These are phyloP conservation scores for Pseudopodoces humilis DNA, from an alignment of 2,113 vertebrate genomes.

Conservation along the genomic window DNA sequence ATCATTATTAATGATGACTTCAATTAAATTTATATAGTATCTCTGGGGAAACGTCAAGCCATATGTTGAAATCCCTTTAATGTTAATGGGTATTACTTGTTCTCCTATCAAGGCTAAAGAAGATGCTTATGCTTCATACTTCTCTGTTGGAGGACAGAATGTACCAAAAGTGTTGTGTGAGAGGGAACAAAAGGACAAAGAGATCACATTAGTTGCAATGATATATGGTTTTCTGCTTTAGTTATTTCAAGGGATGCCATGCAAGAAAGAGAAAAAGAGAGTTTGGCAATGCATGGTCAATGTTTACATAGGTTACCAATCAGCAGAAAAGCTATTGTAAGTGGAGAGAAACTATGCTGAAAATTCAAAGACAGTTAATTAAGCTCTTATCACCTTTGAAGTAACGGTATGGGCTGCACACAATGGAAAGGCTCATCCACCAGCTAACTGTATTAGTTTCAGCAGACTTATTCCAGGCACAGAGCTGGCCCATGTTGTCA, in stretches of 20 bases:
- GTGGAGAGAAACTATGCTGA: neutral
- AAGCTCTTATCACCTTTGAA: neutral
- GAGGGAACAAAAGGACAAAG: neutral
- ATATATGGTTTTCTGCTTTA: neutral
- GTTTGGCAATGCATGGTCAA: neutral
- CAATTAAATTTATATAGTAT: conserved; percentile 3
- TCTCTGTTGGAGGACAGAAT: neutral
- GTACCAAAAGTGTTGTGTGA: neutral
- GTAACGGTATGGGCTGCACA: neutral
- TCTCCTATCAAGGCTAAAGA: neutral
- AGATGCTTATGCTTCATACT: neutral
- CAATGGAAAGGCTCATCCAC: neutral
- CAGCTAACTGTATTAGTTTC: neutral
- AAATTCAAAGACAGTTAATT: conserved; percentile 26
- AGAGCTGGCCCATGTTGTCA: neutral
- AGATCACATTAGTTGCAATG: neutral
- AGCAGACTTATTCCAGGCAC: neutral
- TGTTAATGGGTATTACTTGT: conserved; percentile 1
- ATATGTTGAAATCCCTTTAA: conserved; percentile 30
- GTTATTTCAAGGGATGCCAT: neutral
- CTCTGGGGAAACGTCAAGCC: conserved; percentile 14
- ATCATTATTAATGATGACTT: conserved; percentile 16
- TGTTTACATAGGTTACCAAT: neutral
- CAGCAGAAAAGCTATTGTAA: neutral
- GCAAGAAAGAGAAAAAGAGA: neutral